These are phyloP conservation scores for Euzetes globulus DNA, from an alignment of 2,888 invertebrate genomes.

Conservation along the genomic window DNA sequence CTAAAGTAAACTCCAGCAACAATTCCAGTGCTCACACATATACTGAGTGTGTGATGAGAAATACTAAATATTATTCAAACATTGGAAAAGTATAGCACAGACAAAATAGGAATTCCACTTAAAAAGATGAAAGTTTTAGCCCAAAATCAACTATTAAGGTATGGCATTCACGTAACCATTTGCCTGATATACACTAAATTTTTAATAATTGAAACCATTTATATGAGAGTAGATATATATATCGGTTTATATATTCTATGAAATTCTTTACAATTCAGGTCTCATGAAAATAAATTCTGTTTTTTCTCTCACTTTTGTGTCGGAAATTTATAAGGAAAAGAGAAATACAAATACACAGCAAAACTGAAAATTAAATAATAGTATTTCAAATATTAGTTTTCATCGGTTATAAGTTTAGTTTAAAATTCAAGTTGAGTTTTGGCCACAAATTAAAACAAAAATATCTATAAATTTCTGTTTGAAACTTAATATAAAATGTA, in stretches of 20 bases:
- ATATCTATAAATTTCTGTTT: neutral
- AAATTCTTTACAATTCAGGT: neutral
- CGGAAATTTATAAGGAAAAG: slow-evolving; percentile 1
- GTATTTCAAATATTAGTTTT: slow-evolving; percentile 11
- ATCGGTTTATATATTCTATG: neutral
- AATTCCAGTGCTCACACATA: slow-evolving; percentile 1
- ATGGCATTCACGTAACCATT: slow-evolving; percentile 25
- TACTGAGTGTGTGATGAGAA: slow-evolving; percentile 11
- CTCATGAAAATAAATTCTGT: neutral
- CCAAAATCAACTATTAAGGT: neutral
- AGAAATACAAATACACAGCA: neutral
- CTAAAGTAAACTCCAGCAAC: slow-evolving; percentile 22
- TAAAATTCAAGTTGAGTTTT: neutral
- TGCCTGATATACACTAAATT: slow-evolving; percentile 23
- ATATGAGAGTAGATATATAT: neutral
- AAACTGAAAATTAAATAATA: neutral
- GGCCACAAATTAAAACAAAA: neutral
- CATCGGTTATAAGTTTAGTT: neutral
- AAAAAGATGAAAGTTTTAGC: slow-evolving; percentile 22
- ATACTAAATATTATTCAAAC: slow-evolving; percentile 1
- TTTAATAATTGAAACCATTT: slow-evolving; percentile 23
- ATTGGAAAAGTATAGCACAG: neutral
- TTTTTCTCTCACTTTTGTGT: neutral
- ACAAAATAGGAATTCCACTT: slow-evolving; percentile 19
- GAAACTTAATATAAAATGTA: neutral